Evolutionary conservation across 1,140 invertebrate genomes (phyloP), one percentile per base, ranked within the genome.

Genomic region (Conus ventricosus): DNA sequence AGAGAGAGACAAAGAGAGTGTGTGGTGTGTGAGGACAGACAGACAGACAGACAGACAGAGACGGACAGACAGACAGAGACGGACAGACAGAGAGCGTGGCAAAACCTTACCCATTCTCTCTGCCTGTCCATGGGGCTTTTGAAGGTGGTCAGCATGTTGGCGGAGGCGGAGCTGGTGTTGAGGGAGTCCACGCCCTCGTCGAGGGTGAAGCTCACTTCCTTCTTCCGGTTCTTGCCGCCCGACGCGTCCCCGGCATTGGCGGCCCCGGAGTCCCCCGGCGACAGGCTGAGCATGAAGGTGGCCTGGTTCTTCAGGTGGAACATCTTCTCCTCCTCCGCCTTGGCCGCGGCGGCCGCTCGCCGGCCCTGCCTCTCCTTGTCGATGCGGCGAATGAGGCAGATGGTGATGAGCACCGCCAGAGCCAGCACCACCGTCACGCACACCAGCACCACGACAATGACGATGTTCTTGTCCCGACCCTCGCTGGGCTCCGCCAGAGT

Each of bases 191-290:
- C 84, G 15, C 87, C 90, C 51, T 90, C 90, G 54, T 90, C 90
- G n/a, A 90, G 51, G 6, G 90, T 89, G 67, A 90, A 90, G 39
- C 90, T 90, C 53, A 90, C 90, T 67, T 90, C 90, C 57, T 90
- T 90, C 81, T 71, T 89, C 67, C 67, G 6, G 15, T 84, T 84
- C 60, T 84, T 84, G 54, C 76, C 11, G 20, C 57, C 84, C 51
- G 57, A 53, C 39, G 27, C 13, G 11, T 78, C 76, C 27, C 67
- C 82, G 15, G 57, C 57, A n/a, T 23, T 71, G 67, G 39, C 82
- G 39, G 51, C 51, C 13, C 82, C 83, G n/a, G 23, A 20, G 15
- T 53, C 75, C 15, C 27, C 80, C 78, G 53, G 88, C 11, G 67
- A 71, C 67, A 51, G 8, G 23, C 84, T 80, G 63, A 75, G 88